phyloP scores from a whole-genome alignment of 2,113 vertebrate genomes.

The Rhinopomastus cyanomelas region DNA sequence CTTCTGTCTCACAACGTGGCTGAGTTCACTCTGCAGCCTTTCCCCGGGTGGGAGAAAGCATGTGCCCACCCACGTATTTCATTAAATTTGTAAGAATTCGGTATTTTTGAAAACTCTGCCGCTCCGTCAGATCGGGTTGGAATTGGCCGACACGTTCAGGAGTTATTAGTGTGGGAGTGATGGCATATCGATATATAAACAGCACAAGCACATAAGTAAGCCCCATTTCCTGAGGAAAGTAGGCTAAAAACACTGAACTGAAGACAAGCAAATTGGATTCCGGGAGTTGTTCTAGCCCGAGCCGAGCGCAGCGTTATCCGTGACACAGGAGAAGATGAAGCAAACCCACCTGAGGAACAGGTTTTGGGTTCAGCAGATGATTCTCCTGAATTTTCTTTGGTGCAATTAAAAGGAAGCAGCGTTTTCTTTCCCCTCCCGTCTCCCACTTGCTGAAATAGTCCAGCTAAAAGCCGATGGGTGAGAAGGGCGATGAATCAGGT shows the following conservation, averaged over 20 bases:
- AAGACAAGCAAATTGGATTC: slow-evolving; percentile 39
- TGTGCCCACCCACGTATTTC: slow-evolving; percentile 57
- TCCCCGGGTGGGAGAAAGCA: slow-evolving; percentile 38
- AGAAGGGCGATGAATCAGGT: not conserved
- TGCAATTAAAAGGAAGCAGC: not conserved
- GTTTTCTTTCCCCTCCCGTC: not conserved
- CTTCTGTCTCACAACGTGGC: slow-evolving; percentile 4
- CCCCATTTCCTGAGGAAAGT: slow-evolving; percentile 58
- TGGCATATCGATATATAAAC: slow-evolving; percentile 66
- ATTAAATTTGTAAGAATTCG: slow-evolving; percentile 63
- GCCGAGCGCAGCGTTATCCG: not conserved
- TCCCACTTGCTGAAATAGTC: accelerated
- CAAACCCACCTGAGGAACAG: not conserved
- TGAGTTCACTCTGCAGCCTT: slow-evolving; percentile 38
- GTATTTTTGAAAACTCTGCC: slow-evolving; percentile 59
- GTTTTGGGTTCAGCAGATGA: not conserved
- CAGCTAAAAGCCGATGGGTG: accelerated
- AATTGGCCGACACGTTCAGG: slow-evolving; percentile 67
- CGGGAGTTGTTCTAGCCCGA: not conserved
- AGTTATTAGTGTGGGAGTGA: slow-evolving; percentile 72
- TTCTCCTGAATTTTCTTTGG: not conserved
- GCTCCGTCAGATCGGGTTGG: slow-evolving; percentile 62
- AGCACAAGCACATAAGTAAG: slow-evolving; percentile 61
- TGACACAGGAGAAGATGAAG: not conserved
- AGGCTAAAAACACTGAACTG: slow-evolving; percentile 59